Base-by-base conservation (phyloP, 2,113 vertebrate species). In the Tachysurus fulvidraco region DNA sequence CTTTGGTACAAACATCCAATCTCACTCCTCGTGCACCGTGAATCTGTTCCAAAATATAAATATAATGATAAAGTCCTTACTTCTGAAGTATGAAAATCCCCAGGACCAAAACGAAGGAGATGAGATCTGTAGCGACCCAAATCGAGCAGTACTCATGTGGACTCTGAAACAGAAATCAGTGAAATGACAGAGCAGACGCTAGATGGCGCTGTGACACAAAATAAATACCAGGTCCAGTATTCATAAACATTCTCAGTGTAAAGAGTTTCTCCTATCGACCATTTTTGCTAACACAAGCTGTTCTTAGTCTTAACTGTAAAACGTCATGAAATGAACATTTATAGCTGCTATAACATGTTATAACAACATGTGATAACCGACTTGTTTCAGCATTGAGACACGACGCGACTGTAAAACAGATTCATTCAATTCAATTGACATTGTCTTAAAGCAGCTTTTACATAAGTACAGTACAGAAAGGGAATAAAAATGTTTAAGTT, bases 81-180 rank as follows among this genome's bases (percentile, higher is more conserved):
- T 99, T 99, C 93, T 99, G 98, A 91, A 98, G 95, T 93, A 99
- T 91, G 93, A 99, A 99, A 93, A 99, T 96, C 94, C 96, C 98
- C 87, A 97, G 86, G 90, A 98, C 96, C 88, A 97, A 85, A 88
- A 95, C 94, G 91, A 98, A 96, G 88, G 98, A 99, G 94, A 97
- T 83, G 91, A 99, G 92, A 93, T 99, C 97, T 46, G 96, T 95
- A 0, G 95, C 95, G 89, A 99, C 96, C 98, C 98, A 99, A 91
- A 97, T 94, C 82, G 97, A 93, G 88, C 92, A 93, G 94, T 98
- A 99, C 92, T 97, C 96, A 28, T 96, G 92, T 64, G 97, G 97
- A 92, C 95, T 94, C 98, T 99, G 95, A 91, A 96, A 92, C 7
- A 74, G 54, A 89, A 59, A 83, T 50, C 17, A 69, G 71, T 25